Evolutionary conservation across 2,113 vertebrate species (phyloP), one percentile per base, ranked within the genome.

Genomic region (Phyllopteryx taeniolatus): DNA sequence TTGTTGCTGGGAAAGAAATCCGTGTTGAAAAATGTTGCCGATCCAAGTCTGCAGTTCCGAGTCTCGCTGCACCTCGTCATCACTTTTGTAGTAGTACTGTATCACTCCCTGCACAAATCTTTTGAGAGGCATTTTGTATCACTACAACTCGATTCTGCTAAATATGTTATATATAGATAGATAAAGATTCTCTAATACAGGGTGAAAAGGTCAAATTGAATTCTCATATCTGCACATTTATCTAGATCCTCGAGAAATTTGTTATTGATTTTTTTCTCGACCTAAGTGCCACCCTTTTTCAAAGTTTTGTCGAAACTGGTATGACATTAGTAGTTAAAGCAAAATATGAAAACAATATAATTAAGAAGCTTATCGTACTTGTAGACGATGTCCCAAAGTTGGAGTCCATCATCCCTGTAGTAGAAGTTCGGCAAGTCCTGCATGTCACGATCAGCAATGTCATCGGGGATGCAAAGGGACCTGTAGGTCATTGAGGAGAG

Each of bases 331-430:
- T 39, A 5, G 35, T 39, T 39, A 39, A 39, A 39, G 1, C 35
- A 39, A 39, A 39, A 39, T 39, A 39, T 39, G 3, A 5, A 39
- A 39, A 1, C 1, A 39, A 39, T 39, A 39, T 6, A 39, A 13
- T 46, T 11, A 11, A 46, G 3, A 46, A 46, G 4, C n/a, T 27
- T 57, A 0, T 12, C 39, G 3, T 81, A 94, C 93, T 83, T 91
- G 71, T 90, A 69, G 47, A 93, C 92, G 77, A 92, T 90, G 0
- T 82, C 70, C 94, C 94, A 95, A 53, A 94, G 85, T 65, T 42
- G 88, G 76, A 94, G 80, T 14, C 93, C 93, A 8, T 95, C 93
- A 13, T 94, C 93, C 20, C 92, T 88, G 88, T 95, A 94, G 78
- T 86, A 85, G 83, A 88, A 94, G 79, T 93, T 91, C 8, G 91